These are phyloP conservation scores for Dicroscelio sp. DNA, from an alignment of 2,888 invertebrate species.

Conservation along the genomic window DNA sequence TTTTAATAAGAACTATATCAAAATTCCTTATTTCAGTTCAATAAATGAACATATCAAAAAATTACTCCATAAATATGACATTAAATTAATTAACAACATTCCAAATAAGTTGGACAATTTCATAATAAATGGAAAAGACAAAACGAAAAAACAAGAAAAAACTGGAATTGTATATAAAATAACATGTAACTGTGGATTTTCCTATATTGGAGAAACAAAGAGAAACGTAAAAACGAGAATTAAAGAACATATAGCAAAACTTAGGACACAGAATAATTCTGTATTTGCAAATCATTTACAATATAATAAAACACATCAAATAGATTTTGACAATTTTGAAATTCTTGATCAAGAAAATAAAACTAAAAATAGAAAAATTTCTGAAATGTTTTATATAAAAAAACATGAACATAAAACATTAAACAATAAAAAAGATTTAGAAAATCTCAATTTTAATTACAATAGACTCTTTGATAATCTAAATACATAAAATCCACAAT, in stretches of 20 bases:
- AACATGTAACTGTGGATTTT: too few species aligned
- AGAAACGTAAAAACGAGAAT: not conserved
- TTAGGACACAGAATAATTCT: not conserved
- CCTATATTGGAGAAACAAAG: too few species aligned
- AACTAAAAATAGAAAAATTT: not conserved
- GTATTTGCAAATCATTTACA: not conserved
- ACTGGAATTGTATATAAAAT: constrained; percentile 6
- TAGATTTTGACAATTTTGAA: not conserved
- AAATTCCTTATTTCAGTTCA: not conserved
- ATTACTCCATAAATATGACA: not conserved
- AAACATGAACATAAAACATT: too few species aligned
- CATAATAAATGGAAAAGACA: too few species aligned
- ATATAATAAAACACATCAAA: not conserved
- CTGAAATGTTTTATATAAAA: constrained; percentile 7
- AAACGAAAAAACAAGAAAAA: too few species aligned
- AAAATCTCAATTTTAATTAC: too few species aligned
- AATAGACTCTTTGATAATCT: too few species aligned
- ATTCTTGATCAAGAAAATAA: constrained; percentile 6
- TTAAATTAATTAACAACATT: not conserved
- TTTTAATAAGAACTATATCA: not conserved
- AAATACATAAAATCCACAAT: too few species aligned
- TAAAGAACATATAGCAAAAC: not conserved
- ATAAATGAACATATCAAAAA: not conserved
- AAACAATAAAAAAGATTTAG: too few species aligned
- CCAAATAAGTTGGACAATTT: too few species aligned